Base-by-base conservation (phyloP, 2,113 vertebrate species). In the Muscicapa adusta region DNA sequence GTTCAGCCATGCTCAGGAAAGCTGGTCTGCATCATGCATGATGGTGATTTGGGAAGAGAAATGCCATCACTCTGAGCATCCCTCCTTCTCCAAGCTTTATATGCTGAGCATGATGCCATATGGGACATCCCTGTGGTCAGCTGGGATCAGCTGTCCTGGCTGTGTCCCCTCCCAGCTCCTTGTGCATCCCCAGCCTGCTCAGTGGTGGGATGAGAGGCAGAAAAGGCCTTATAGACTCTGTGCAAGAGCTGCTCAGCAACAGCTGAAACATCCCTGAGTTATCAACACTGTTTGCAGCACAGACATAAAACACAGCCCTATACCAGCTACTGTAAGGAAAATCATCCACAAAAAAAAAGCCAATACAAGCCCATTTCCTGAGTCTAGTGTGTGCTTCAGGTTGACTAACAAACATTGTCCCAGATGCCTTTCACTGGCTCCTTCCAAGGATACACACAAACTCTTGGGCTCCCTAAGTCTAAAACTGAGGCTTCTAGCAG, bases 81-180 rank as follows among this genome's bases (percentile, higher is more conserved):
- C 14, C 20, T 34, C 6, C 18, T 33, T 28, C 10, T 14, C 14
- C 28, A 43, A 60, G 6, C 3, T 53, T 6, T 25, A 12, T 20
- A 10, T 3, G 7, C 19, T 45, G 45, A 75, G 24, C 47, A 47
- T 26, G n/a, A 47, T 0, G 0, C 24, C 14, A 15, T 26, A 54
- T 12, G 9, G 24, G 40, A 31, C 12, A 53, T 18, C 2, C 24
- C n/a, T 0, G 0, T 12, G 19, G 24, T 54, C n/a, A 47, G 3
- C 0, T 51, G 38, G 10, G 0, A 2, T 47, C 61, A 40, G 19
- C 38, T 61, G 14, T 53, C 19, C 47, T 8, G 9, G 6, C 12
- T 51, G 36, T 16, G 60, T n/a, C 31, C 33, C 22, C 6, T 51
- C 20, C 24, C 24, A 25, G 0, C 16, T 47, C 16, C 19, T 31